Conservation (phyloP, 2,888 invertebrate genomes). For the Lithodes maja region DNA sequence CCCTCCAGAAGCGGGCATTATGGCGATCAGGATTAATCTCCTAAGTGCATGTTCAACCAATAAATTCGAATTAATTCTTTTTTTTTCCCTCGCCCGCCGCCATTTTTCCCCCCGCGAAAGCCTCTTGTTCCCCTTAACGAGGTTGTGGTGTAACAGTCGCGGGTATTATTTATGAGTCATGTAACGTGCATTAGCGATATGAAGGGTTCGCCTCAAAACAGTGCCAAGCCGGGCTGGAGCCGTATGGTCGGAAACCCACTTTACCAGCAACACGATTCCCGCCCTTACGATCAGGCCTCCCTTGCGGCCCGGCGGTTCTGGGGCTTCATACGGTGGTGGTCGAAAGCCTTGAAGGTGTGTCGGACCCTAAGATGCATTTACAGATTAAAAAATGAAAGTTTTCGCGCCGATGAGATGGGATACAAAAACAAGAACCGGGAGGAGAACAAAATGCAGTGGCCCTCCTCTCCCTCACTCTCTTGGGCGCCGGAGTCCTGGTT, state of each 20-base stretch:
- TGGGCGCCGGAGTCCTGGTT: background rate
- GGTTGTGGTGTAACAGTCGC: slow-evolving; percentile 64
- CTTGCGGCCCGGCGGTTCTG: slow-evolving; percentile 15
- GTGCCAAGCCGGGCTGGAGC: background rate
- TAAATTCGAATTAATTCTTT: slow-evolving; percentile 62
- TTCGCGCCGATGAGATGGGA: slow-evolving; percentile 66
- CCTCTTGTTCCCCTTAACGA: slow-evolving; percentile 60
- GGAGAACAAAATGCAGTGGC: background rate
- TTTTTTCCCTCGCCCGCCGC: background rate
- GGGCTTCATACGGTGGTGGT: slow-evolving; percentile 59
- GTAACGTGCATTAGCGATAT: slow-evolving; percentile 65
- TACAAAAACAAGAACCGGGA: slow-evolving; percentile 20
- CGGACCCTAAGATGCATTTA: slow-evolving; percentile 64
- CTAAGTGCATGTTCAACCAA: slow-evolving; percentile 63
- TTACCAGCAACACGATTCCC: background rate
- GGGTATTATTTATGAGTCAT: slow-evolving; percentile 62
- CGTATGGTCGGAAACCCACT: background rate
- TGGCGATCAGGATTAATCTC: slow-evolving; percentile 62
- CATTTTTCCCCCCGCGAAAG: slow-evolving; percentile 28
- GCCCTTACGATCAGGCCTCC: slow-evolving; percentile 8
- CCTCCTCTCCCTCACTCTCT: background rate
- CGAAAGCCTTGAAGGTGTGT: slow-evolving; percentile 64
- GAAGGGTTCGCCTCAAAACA: slow-evolving; percentile 50
- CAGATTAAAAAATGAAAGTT: slow-evolving; percentile 64
- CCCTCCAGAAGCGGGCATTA: slow-evolving; percentile 48